These are phyloP conservation scores for Drosophila kanekoi DNA, from an alignment of 2,888 invertebrate genomes.

Conservation along the genomic window DNA sequence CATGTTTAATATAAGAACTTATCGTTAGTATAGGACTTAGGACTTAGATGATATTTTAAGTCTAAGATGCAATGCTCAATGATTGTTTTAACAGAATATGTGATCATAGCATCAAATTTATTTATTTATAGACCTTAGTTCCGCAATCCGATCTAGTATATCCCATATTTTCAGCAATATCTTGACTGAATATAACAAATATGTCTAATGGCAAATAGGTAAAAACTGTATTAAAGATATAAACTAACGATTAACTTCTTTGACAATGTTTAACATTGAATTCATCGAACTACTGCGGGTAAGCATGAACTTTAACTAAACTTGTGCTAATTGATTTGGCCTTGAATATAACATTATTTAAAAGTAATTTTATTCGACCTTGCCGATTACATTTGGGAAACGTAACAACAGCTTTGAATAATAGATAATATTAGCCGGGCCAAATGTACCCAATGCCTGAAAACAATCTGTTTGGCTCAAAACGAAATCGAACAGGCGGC, in stretches of 20 bases:
- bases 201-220: too few species aligned
- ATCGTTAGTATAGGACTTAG: too few species aligned
- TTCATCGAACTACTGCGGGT: not conserved
- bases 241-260: not conserved
- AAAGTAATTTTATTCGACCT: slow-evolving; percentile 19
- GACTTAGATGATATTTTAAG: too few species aligned
- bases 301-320: not conserved
- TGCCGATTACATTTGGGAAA: slow-evolving; percentile 21
- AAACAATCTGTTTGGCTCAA: not conserved
- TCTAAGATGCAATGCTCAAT: too few species aligned
- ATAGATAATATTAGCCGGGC: slow-evolving; percentile 2
- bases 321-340: slow-evolving; percentile 13
- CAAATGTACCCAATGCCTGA: not conserved
- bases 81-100: too few species aligned
- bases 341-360: slow-evolving; percentile 13
- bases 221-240: too few species aligned
- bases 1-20: too few species aligned
- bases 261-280: not conserved
- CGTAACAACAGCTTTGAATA: slow-evolving; percentile 1
- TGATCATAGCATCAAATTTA: too few species aligned
- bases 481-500: slow-evolving; percentile 6
- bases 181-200: too few species aligned
- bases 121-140: too few species aligned
- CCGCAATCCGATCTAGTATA: too few species aligned
- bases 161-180: too few species aligned